These are phyloP conservation scores for Drosophila nikananu DNA, from an alignment of 1,140 invertebrate genomes.

Conservation along the genomic window DNA sequence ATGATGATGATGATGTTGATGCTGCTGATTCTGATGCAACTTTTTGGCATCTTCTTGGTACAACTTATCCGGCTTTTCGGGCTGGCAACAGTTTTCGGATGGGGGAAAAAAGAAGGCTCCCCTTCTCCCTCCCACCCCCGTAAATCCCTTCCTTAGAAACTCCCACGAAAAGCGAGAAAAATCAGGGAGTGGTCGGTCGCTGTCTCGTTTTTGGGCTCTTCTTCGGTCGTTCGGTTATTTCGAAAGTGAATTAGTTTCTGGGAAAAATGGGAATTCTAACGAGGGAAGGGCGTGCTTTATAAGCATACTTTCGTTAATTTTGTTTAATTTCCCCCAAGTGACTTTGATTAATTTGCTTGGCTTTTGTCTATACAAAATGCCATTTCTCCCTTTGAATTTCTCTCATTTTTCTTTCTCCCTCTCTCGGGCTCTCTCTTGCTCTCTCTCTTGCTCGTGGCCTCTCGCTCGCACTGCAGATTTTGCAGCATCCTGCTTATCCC, in stretches of 20 bases:
- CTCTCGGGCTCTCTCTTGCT: conserved; percentile 1
- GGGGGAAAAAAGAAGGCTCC: not conserved
- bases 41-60: conserved; percentile 21
- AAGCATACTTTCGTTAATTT: not conserved
- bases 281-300: not conserved
- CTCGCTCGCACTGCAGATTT: conserved; percentile 50
- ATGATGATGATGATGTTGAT: conserved; percentile 7
- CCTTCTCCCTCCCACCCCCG: conserved; percentile 14
- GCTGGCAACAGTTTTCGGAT: conserved; percentile 42
- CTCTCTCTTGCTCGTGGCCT: conserved; percentile 5
- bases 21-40: conserved; percentile 30
- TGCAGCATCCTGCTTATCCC: conserved; percentile 81
- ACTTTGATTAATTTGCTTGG: conserved; percentile 52
- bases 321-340: conserved; percentile 3
- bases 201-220: conserved; percentile 12
- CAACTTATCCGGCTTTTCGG: conserved; percentile 37
- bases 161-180: conserved; percentile 34
- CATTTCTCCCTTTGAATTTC: conserved; percentile 18
- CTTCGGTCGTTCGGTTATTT: not conserved
- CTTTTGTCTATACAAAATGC: conserved; percentile 63
- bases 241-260: not conserved
- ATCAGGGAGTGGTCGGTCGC: conserved; percentile 52
- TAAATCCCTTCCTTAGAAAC: conserved; percentile 18
- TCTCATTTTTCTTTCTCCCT: conserved; percentile 17
- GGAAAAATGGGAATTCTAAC: not conserved